Percentiles rank a stretch among this genome's conserved stretches.
These are phyloP conservation scores for Pelodiscus sinensis DNA, from an alignment of 2,113 vertebrate genomes.

Conservation along the genomic window DNA sequence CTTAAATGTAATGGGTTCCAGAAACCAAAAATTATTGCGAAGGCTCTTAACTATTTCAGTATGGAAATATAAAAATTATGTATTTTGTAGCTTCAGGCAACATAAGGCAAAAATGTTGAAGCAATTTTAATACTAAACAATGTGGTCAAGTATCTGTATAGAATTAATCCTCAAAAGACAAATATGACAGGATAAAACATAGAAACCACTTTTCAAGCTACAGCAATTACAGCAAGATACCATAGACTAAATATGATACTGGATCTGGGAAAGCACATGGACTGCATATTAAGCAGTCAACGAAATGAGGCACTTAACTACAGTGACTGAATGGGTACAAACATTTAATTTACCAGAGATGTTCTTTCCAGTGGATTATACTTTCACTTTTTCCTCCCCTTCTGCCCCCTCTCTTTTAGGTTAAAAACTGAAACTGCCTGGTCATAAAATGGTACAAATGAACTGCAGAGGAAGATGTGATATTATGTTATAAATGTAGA, in stretches of 20 bases:
- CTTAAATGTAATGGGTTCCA: neutral
- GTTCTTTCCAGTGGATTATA: constrained; percentile 8
- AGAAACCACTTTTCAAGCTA: constrained; percentile 19
- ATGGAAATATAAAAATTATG: neutral
- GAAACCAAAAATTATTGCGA: neutral
- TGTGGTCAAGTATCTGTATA: neutral
- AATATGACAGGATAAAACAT: neutral
- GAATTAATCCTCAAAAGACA: constrained; percentile 13
- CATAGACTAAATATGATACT: constrained; percentile 4
- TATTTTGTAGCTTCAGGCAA: constrained; percentile 1
- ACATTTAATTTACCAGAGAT: neutral
- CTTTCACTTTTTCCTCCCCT: neutral
- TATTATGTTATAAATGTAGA: neutral
- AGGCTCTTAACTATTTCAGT: neutral
- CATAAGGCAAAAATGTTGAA: constrained; percentile 27
- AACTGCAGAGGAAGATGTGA: neutral
- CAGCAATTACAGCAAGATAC: constrained; percentile 36
- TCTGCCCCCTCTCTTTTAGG: neutral
- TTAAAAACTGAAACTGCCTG: neutral
- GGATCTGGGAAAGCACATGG: neutral
- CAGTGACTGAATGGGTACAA: neutral
- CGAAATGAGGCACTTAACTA: constrained; percentile 38
- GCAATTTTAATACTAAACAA: neutral
- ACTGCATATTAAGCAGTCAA: constrained; percentile 29
- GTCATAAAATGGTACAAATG: neutral